Base-by-base conservation (phyloP, 2,113 vertebrate genomes). In the Epinephelus moara region DNA sequence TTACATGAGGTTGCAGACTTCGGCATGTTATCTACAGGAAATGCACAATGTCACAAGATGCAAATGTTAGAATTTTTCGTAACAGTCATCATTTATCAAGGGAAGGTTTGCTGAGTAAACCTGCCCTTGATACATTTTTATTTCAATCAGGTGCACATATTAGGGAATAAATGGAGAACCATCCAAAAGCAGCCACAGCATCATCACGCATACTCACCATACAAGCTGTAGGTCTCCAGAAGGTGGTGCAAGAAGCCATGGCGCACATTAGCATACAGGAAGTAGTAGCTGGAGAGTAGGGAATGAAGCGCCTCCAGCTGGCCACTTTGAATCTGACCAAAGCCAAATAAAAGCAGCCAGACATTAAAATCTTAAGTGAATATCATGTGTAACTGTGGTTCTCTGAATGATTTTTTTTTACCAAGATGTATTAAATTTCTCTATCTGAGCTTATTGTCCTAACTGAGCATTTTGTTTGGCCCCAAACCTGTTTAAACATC, bases 241-340 rank as follows among this genome's bases (percentile, higher is more conserved):
- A 98, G 94, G 56, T 89, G 92, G 15, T 95, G 91, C 33, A 97
- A 70, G 61, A 96, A 92, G 37, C 96, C 94, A 14, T 95, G 86
- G 4, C 91, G 92, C 10, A 97, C 93, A 12, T 96, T 94, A 33
- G 96, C 95, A 0, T 94, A 92, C 64, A 96, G 81, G 81, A 97
- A 97, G 8, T 94, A 93, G 82, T 95, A 94, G 86, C 70, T 96
- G 82, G 93, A 96, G 11, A 98, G 95, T 68, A 98, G 93, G 6
- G 88, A 91, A 4, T 63, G 82, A 27, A 97, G 80, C 2, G 73
- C 83, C 49, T 82, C 84, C 19, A 53, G 23, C 63, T 96, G 93
- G 42, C 91, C 91, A 1, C 95, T 91, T 70, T 91, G 89, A 78
- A 96, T 89, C 97, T 98, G 42, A 56, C 1, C 56, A 47, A 57